Percentiles rank a stretch among this genome's conserved stretches.
phyloP scores from a whole-genome alignment of 2,113 vertebrate genomes.

The Thinocorus orbignyianus region DNA sequence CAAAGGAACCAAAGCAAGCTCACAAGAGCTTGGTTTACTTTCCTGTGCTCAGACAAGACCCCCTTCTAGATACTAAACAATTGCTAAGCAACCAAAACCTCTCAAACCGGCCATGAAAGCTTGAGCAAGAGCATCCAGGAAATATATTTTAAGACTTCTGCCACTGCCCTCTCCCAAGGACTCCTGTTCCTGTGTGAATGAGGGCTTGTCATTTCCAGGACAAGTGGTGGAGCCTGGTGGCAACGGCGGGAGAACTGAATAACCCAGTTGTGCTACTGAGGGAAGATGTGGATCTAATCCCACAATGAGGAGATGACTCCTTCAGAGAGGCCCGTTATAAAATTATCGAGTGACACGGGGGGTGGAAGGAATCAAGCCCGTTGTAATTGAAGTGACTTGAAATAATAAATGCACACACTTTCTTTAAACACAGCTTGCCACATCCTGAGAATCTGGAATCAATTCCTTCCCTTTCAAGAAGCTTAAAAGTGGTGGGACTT shows the following conservation, averaged over 20 bases:
- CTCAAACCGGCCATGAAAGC: background rate
- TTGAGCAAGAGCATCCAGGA: background rate
- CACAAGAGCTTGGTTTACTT: background rate
- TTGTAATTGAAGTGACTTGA: slow-evolving; percentile 68
- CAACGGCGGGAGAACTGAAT: background rate
- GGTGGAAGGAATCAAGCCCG: slow-evolving; percentile 43
- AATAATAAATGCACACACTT: slow-evolving; percentile 73
- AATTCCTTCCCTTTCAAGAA: slow-evolving; percentile 68
- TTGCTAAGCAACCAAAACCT: background rate
- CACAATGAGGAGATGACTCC: background rate
- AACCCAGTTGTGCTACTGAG: background rate
- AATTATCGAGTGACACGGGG: slow-evolving; percentile 51
- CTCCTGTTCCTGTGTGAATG: background rate
- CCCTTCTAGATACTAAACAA: background rate
- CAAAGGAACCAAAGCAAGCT: background rate
- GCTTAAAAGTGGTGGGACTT: slow-evolving; percentile 61
- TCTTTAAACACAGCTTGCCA: slow-evolving; percentile 70
- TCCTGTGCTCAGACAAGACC: background rate
- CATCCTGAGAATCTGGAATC: slow-evolving; percentile 75
- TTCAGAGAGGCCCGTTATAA: slow-evolving; percentile 30
- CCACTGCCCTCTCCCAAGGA: background rate
- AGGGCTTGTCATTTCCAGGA: background rate
- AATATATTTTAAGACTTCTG: background rate
- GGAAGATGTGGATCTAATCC: background rate
- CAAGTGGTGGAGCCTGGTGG: background rate